Conservation (phyloP, 2,888 invertebrate species). For the Rutpela maculata region DNA sequence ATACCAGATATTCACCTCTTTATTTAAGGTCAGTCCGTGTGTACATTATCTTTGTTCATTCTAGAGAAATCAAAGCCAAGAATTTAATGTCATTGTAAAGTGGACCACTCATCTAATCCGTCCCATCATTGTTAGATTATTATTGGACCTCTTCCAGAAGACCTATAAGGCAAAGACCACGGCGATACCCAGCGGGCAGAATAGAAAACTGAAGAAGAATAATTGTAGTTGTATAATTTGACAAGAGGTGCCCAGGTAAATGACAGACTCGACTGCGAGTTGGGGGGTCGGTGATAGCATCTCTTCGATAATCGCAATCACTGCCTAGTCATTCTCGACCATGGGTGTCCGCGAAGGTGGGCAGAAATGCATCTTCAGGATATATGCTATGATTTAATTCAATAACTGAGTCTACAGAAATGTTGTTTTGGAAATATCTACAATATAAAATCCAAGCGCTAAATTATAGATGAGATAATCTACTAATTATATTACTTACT, state of each 20-base stretch:
- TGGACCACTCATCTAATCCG: constrained; percentile 41
- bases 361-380: constrained; percentile 7
- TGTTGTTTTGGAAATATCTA: too few relatives aligned
- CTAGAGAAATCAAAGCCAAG: constrained; percentile 8
- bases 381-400: background rate
- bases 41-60: constrained; percentile 24
- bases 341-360: constrained; percentile 29
- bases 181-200: constrained; percentile 50
- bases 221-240: constrained; percentile 70
- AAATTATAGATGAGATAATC: too few relatives aligned
- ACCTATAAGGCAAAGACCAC: constrained; percentile 53
- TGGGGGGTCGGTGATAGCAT: constrained; percentile 72
- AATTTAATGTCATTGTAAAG: constrained; percentile 32
- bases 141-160: constrained; percentile 30
- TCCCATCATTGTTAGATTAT: constrained; percentile 40
- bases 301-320: constrained; percentile 66
- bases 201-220: constrained; percentile 59
- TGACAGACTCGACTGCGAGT: constrained; percentile 70
- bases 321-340: constrained; percentile 64
- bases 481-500: too few relatives aligned
- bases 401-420: too few relatives aligned
- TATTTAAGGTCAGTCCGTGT: constrained; percentile 1
- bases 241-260: constrained; percentile 72
- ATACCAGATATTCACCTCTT: constrained; percentile 1
- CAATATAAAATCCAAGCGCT: too few relatives aligned